Evolutionary conservation across 2,113 vertebrate genomes (phyloP), one percentile per base, ranked within the genome.

Genomic region (Microcebus jonahi): DNA sequence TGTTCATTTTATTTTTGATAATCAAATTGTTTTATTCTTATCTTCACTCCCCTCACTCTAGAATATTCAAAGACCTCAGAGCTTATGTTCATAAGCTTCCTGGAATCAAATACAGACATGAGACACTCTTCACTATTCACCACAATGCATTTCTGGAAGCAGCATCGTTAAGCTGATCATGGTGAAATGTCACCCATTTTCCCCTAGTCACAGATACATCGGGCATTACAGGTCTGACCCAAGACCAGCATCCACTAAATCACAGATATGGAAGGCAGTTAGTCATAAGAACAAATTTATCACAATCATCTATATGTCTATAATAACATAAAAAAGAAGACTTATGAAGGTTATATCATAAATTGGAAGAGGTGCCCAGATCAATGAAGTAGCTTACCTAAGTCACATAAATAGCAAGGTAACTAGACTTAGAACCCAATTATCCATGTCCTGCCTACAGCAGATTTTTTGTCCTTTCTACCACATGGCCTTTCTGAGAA

Each of bases 21-120:
- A 63, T 70, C 77, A 90, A 55, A 65, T 96, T 50, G 31, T 10
- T 45, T 76, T 61, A 48, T 90, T 96, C 29, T 89, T 89, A 34
- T 27, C n/a, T 50, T 85, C 39, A 8, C 7, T 80, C 36, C 70
- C 36, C 55, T 86, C 55, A 31, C 53, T 80, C 75, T 80, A 80
- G 17, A 20, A 71, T 48, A 68, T 75, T 39, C 70, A 55, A 25
- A 90, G 67, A 81, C n/a, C 23, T 61, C 57, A 45, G 48, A 68
- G 53, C 20, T 27, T 8, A 18, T 39, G 31, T 55, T 1, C 0
- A 1, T 70, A n/a, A 79, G 42, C 31, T 87, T 90, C 73, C 75
- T 53, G 0, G 18, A 25, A 71, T 53, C 83, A 89, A 75, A 25
- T 75, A 29, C 31, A 71, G 85, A 57, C 2, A 0, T 42, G 25